Evolutionary conservation across 2,797 vertebrate species (phyloP), one percentile per base, ranked within the genome.

Genomic region (Cossypha polioptera): DNA sequence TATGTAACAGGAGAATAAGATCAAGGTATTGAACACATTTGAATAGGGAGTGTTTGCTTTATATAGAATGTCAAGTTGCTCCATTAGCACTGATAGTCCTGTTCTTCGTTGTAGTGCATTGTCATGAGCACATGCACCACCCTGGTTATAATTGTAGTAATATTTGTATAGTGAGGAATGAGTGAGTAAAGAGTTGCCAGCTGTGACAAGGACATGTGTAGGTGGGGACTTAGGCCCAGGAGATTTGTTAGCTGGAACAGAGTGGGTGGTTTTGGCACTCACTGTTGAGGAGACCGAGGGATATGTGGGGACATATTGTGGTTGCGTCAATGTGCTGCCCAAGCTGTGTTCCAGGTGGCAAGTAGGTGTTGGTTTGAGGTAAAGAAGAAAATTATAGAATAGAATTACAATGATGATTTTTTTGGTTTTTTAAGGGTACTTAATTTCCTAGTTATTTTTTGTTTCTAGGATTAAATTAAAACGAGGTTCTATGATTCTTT

Each of bases 41-140:
- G 25, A 80, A 31, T 10, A 40, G 1, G 2, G 5, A 5, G 0
- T 29, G 11, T 65, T 80, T 24, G 18, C 50, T 76, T 72, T 68
- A 21, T 6, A 0, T 45, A 13, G 35, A 67, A 10, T 65, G 47
- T 55, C 21, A 21, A 3, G 29, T 59, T 35, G 18, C 22, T 76
- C 33, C 21, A 14, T 65, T 59, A 59, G 31, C 36, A 15, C 18
- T 24, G 25, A 16, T 47, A 48, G 4, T 35, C 21, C 42, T 1
- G 0, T 53, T 28, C 12, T 53, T 53, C 0, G 0, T 62, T 73
- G 9, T 3, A 26, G 19, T 40, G 20, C 21, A 2, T 57, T 35
- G 5, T 19, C 8, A 5, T 18, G 25, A 59, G 35, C 38, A 16
- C 31, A 4, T 59, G 11, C 9, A 26, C 47, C 18, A 2, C 35